phyloP scores from a whole-genome alignment of 1,140 invertebrate species.

The Saxidomus purpurata region DNA sequence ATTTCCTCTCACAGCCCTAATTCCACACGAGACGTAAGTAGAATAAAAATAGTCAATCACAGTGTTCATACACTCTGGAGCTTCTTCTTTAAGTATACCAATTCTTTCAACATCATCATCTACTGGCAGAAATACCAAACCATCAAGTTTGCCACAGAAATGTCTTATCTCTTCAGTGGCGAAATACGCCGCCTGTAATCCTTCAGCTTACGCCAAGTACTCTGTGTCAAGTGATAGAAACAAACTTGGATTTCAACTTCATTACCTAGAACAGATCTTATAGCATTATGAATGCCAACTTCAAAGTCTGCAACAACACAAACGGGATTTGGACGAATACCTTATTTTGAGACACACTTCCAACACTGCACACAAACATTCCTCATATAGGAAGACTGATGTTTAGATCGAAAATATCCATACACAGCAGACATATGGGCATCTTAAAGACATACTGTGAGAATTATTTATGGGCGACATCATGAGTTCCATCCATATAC shows the following conservation, averaged over 20 bases:
- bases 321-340: background rate
- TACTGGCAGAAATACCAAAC: background rate
- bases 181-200: too few species aligned
- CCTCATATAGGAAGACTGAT: background rate
- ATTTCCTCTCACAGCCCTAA: too few species aligned
- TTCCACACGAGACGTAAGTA: background rate
- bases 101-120: background rate
- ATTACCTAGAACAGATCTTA: background rate
- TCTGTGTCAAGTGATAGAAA: background rate
- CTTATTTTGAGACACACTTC: background rate
- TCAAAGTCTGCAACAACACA: background rate
- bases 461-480: background rate
- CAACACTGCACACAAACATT: background rate
- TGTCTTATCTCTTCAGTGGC: background rate
- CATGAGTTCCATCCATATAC: conserved; percentile 44
- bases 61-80: background rate
- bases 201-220: too few species aligned
- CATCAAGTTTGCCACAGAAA: background rate
- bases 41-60: background rate
- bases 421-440: background rate
- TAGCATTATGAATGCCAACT: background rate
- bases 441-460: background rate
- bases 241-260: conserved; percentile 22
- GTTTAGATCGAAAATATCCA: background rate
- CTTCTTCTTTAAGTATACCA: background rate